Conservation (phyloP, 64 coral and sea anemone species). For the Montipora efflorescens region DNA sequence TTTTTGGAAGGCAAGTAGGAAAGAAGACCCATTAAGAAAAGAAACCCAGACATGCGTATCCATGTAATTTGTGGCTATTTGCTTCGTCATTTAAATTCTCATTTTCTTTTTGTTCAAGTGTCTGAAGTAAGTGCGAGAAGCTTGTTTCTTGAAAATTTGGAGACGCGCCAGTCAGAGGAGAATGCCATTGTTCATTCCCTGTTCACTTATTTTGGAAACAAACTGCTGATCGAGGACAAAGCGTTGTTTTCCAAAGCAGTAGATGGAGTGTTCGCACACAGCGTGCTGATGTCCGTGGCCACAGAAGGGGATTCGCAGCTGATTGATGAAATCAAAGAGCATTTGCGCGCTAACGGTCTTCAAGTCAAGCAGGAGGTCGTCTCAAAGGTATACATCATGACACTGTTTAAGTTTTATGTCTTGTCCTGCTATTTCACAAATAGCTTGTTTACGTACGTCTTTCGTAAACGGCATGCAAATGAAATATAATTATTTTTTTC, state of each 20-base stretch:
- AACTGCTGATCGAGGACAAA: constrained; percentile 72
- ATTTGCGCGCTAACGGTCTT: constrained; percentile 76
- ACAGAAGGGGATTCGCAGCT: constrained; percentile 68
- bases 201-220: constrained; percentile 78
- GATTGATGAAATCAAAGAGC: constrained; percentile 80
- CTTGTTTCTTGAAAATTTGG: constrained; percentile 84
- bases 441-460: no score
- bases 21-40: no score
- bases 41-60: no score
- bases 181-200: constrained; percentile 86
- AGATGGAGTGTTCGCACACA: constrained; percentile 87
- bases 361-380: constrained; percentile 80
- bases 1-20: no score
- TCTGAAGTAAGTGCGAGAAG: constrained; percentile 5
- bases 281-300: constrained; percentile 78
- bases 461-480: no score
- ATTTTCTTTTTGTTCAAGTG: background rate
- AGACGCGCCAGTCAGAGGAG: constrained; percentile 90
- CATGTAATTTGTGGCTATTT: no score
- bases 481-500: no score
- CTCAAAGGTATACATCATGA: constrained; percentile 50
- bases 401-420: background rate
- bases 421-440: no score
- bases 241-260: constrained; percentile 69
- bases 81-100: no score